A percentile compares a stretch with the other conserved stretches of the same genome.
Evolutionary conservation across 2,113 vertebrate genomes (phyloP).

Genomic region (Brachyistius frenatus): DNA sequence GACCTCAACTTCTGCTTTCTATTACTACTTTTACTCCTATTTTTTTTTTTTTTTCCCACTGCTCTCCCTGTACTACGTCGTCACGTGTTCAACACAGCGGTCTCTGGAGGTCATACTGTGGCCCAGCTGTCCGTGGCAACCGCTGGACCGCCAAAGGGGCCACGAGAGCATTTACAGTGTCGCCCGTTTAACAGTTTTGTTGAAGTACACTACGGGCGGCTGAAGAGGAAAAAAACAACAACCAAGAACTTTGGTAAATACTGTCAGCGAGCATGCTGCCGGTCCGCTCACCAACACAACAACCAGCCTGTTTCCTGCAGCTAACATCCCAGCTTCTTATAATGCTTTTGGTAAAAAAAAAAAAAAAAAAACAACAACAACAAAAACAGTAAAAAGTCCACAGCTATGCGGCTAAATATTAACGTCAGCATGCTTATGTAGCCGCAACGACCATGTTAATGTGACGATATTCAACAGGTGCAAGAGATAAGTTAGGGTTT

Average conservation of each 20-base stretch:
- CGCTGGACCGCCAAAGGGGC: neutral
- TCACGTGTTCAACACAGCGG: conserved; percentile 8
- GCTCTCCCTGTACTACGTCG: neutral
- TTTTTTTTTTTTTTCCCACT: too few species aligned
- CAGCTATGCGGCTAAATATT: too few species aligned
- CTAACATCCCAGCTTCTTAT: neutral
- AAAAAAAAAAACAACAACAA: neutral
- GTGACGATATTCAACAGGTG: too few species aligned
- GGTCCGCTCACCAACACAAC: neutral
- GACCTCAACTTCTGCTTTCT: neutral
- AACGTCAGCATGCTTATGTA: too few species aligned
- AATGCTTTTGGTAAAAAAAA: neutral
- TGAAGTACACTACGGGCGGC: neutral
- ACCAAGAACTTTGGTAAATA: conserved; percentile 34
- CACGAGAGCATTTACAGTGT: neutral
- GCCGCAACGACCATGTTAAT: too few species aligned
- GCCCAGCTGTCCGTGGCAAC: conserved; percentile 13
- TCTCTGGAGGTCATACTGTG: conserved; percentile 8
- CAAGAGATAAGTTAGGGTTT: too few species aligned
- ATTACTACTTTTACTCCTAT: neutral
- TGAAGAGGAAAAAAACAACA: neutral
- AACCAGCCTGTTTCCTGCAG: neutral
- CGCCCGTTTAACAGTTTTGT: neutral
- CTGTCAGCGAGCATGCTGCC: neutral
- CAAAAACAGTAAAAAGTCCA: neutral